Base-by-base conservation (phyloP, 2,888 invertebrate species). In the Oithona nana region DNA sequence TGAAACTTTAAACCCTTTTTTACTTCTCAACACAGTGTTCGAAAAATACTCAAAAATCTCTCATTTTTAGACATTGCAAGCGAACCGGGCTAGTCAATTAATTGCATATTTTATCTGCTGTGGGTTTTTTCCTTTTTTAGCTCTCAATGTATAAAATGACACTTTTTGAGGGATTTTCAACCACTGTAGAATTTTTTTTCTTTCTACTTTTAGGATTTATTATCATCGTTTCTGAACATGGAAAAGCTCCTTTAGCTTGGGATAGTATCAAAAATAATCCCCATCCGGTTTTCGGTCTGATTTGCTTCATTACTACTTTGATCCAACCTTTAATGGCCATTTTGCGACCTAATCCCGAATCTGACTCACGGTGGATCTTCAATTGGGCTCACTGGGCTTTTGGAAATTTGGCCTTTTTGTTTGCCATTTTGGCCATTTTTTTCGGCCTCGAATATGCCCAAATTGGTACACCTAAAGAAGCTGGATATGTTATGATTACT, bases 311-410 rank as follows among this genome's bases (percentile, higher is more conserved):
- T 16, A 72, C 89, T 24, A 86, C 86, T 71, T 86, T 89, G 70
- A 74, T 89, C 66, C 88, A 92, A 73, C 89, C 90, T 2, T 83
- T 90, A 69, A 88, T 79, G 76, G 90, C 90, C 1, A 80, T 84
- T 66, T 83, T 90, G 72, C 79, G 92, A 66, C 90, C 90, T 0
- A 85, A 84, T 73, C 88, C 89, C 0, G 86, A 84, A 56, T 83
- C 88, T 4, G 79, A 82, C 16, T 81, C 80, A 68, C 77, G 93
- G 62, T 80, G 84, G 0, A 74, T 86, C 63, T 93, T 93, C 77
- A 93, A 92, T 75, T 92, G 90, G 90, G 73, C 79, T 1, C 92
- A 93, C 73, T 90, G 89, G 87, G 74, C 86, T 58, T 79, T 83
- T 52, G 93, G 93, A 51, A 92, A 90, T 73, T 74, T 81, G 0